Conservation (phyloP, 1,140 invertebrate genomes). For the Drosophila orosa region DNA sequence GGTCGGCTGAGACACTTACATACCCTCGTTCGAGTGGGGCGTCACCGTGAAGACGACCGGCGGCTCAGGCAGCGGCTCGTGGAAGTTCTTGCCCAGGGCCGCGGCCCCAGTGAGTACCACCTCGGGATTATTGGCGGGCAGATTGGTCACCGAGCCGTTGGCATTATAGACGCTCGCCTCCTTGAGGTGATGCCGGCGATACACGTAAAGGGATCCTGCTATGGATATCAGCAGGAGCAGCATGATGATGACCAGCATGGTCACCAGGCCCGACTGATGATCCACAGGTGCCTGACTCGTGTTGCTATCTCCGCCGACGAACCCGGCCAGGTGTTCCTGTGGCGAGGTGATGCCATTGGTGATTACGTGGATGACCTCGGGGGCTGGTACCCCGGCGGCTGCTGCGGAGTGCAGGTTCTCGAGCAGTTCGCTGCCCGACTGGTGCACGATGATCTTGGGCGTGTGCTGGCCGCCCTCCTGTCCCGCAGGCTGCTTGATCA, state of each 20-base stretch:
- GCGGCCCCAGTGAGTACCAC: conserved; percentile 59
- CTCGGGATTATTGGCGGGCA: conserved; percentile 38
- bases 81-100: conserved; percentile 63
- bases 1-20: conserved; percentile 76
- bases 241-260: conserved; percentile 67
- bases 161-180: conserved; percentile 59
- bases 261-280: conserved; percentile 64
- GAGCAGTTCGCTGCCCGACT: conserved; percentile 65
- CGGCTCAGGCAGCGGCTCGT: conserved; percentile 70
- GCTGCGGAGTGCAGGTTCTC: conserved; percentile 69
- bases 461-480: conserved; percentile 59
- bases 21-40: conserved; percentile 74
- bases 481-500: conserved; percentile 67
- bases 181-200: conserved; percentile 75
- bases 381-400: conserved; percentile 53
- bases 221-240: conserved; percentile 67
- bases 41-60: conserved; percentile 40
- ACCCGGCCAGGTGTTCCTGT: conserved; percentile 70
- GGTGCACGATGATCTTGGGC: conserved; percentile 80
- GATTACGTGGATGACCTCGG: conserved; percentile 81
- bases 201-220: conserved; percentile 68
- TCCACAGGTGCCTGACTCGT: conserved; percentile 48
- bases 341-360: conserved; percentile 54
- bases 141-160: conserved; percentile 51
- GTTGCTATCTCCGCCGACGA: conserved; percentile 49